phyloP scores from a whole-genome alignment of 2,113 vertebrate species.

The Phalacrocorax aristotelis region DNA sequence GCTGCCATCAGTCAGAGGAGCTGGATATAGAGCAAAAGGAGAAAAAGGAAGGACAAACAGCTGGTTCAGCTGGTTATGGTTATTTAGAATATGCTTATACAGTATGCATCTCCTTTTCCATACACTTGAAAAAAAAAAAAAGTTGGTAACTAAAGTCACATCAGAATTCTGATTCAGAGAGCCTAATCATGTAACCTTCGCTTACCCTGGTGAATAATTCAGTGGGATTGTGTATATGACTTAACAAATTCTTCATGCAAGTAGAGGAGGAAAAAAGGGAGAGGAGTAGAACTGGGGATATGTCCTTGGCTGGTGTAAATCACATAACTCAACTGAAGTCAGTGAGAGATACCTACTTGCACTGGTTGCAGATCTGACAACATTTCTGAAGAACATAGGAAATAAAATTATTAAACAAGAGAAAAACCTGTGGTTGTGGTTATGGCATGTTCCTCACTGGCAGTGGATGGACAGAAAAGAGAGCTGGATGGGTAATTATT shows the following conservation, averaged over 20 bases:
- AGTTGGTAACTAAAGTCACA: neutral
- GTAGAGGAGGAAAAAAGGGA: neutral
- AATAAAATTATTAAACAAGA: neutral
- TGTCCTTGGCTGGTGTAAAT: neutral
- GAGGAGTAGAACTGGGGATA: neutral
- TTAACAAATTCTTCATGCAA: neutral
- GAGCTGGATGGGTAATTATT: neutral
- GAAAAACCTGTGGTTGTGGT: neutral
- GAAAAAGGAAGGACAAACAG: neutral
- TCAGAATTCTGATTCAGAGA: neutral
- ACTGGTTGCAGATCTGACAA: neutral
- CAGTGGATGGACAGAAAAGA: neutral
- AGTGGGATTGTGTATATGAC: neutral
- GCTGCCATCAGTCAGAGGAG: neutral
- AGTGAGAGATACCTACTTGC: neutral
- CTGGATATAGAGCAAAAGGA: neutral
- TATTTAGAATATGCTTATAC: neutral
- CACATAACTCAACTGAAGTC: neutral
- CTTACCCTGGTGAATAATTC: neutral
- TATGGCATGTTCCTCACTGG: neutral
- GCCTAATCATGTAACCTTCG: neutral
- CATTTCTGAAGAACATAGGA: neutral
- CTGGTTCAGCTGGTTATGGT: neutral
- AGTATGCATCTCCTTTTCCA: neutral
- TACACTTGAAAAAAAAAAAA: neutral